phyloP scores from a whole-genome alignment of 2,797 vertebrate species.

The Emydoidea blandingii region DNA sequence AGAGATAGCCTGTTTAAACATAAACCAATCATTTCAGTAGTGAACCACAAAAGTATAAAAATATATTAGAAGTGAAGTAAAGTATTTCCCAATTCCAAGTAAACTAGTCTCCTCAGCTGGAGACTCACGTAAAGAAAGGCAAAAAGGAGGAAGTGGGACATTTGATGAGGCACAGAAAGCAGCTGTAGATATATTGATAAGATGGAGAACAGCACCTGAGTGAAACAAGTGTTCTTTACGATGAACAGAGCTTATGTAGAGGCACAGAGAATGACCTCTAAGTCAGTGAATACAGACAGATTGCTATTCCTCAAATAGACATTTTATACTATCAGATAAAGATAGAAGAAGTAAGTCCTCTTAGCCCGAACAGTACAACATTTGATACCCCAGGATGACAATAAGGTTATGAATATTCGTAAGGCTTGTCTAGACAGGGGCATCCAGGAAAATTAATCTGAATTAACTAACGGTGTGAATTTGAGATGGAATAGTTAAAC shows the following conservation, averaged over 20 bases:
- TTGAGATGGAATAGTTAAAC: background rate
- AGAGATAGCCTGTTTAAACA: background rate
- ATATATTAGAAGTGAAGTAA: background rate
- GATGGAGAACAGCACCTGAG: background rate
- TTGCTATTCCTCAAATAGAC: background rate
- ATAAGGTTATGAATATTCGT: background rate
- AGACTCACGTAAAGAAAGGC: background rate
- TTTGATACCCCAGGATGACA: background rate
- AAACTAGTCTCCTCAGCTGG: background rate
- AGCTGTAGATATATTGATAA: background rate
- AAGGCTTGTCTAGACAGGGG: background rate
- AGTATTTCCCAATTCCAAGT: background rate
- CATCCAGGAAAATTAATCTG: background rate
- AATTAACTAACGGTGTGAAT: background rate
- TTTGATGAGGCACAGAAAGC: background rate
- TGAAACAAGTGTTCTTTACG: background rate
- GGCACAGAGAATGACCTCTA: background rate
- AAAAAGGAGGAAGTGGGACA: background rate
- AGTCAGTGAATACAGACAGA: background rate
- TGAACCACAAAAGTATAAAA: constrained; percentile 7
- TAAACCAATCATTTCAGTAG: constrained; percentile 38
- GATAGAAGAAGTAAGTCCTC: constrained; percentile 4
- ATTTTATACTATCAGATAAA: background rate
- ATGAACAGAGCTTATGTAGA: background rate
- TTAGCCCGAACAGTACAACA: background rate